Base-by-base conservation (phyloP, 1,140 invertebrate species). In the Lasioglossum baleicum region DNA sequence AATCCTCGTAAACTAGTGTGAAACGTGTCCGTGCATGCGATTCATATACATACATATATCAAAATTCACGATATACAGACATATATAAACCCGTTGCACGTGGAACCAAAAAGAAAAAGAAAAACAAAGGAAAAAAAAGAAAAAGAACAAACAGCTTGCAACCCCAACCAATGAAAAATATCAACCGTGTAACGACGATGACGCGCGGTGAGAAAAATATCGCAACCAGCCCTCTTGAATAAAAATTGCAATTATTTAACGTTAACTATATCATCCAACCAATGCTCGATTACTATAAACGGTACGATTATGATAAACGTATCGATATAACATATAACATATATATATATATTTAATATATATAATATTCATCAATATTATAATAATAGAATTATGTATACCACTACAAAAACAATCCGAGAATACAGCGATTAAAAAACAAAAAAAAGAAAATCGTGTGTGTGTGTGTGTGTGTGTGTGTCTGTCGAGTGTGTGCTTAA, bases 101-200 rank as follows among this genome's bases (percentile, higher is more conserved):
- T 76, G 42, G 35, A 35, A 35, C 35, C 35, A 35, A 70, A 84
- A 73, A 91, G 88, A 64, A 86, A 88, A 85, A 0, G 20, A 6
- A 58, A 58, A 53, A 53, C 51, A 88, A 88, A 90, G 66, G 87
- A 90, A 88, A 80, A 80, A 86, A 90, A 87, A 88, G 89, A 86
- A 84, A 86, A 58, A 86, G 83, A 90, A 89, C 81, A 89, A 90
- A 90, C 88, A 88, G 87, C 92, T 91, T 92, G 90, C 91, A 35
- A 93, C 90, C 91, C 88, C 86, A 93, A 92, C 91, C 91, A 89
- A 93, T 90, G 89, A 91, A 90, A 91, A 90, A 91, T 91, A 91
- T 91, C 90, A 90, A 92, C 90, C 90, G 89, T 91, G 91, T 88
- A 91, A 92, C 87, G 86, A 91, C 58, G 35, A 35, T 35, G 35